Conservation (phyloP, 2,888 invertebrate species). For the Ennomos fuscantarius region DNA sequence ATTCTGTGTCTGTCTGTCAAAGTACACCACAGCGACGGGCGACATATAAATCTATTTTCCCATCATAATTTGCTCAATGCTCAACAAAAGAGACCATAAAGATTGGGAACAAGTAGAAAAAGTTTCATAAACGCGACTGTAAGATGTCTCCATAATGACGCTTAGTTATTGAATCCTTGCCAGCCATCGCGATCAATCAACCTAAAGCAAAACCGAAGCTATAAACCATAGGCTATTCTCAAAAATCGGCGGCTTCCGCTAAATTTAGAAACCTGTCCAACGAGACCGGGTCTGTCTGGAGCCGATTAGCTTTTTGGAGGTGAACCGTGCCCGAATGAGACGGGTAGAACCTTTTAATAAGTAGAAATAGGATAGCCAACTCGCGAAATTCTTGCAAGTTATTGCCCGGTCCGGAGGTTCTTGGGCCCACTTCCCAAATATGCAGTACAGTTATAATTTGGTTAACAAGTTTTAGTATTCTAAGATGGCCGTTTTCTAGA, state of each 20-base stretch:
- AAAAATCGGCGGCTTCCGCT: slow-evolving; percentile 71
- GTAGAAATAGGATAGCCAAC: slow-evolving; percentile 73
- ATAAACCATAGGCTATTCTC: slow-evolving; percentile 53
- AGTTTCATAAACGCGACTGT: too few relatives aligned
- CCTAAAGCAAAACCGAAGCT: slow-evolving; percentile 1
- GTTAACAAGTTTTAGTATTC: slow-evolving; percentile 19
- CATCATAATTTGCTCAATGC: too few relatives aligned
- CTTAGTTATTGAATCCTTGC: not conserved
- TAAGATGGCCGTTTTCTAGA: not conserved
- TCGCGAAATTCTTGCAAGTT: slow-evolving; percentile 73
- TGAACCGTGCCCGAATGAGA: slow-evolving; percentile 79
- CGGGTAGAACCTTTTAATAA: slow-evolving; percentile 59
- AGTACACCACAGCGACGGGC: too few relatives aligned
- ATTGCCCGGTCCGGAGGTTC: slow-evolving; percentile 57
- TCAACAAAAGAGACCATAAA: too few relatives aligned
- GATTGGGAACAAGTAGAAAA: too few relatives aligned
- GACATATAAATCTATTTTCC: too few relatives aligned
- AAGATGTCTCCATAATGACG: too few relatives aligned
- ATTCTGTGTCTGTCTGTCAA: too few relatives aligned
- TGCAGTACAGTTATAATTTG: slow-evolving; percentile 51
- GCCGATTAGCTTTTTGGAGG: slow-evolving; percentile 78
- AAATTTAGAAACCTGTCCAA: slow-evolving; percentile 82
- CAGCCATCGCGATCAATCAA: slow-evolving; percentile 18
- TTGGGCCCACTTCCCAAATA: slow-evolving; percentile 34
- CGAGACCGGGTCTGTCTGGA: slow-evolving; percentile 76